Conservation (phyloP, 2,113 vertebrate genomes). For the Lamprotornis superbus region DNA sequence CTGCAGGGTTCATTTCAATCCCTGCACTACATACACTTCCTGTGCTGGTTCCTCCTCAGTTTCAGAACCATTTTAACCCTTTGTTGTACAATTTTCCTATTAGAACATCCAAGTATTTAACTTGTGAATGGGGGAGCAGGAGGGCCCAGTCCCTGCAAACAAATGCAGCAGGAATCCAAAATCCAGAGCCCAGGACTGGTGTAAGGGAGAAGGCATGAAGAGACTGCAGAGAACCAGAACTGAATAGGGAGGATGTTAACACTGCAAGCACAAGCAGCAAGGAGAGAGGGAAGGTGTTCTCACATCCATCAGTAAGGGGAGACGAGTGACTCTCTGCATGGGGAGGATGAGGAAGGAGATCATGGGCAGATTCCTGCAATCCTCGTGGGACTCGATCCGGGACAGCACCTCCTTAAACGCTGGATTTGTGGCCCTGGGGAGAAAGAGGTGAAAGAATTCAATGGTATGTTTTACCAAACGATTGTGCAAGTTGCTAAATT, state of each 20-base stretch:
- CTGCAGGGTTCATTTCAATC: background rate
- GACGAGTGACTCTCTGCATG: conserved; percentile 97
- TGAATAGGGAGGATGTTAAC: accelerated
- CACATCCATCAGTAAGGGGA: conserved; percentile 96
- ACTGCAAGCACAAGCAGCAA: background rate
- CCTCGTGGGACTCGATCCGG: conserved; percentile 87
- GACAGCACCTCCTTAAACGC: conserved; percentile 87
- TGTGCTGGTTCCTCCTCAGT: background rate
- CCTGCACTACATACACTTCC: background rate
- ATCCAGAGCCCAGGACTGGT: background rate
- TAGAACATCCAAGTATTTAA: background rate
- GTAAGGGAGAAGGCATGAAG: accelerated
- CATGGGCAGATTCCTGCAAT: conserved; percentile 94
- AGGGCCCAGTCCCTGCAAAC: background rate
- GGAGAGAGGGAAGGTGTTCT: conserved; percentile 55
- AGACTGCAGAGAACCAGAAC: background rate
- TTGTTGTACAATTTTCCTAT: background rate
- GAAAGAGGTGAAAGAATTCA: background rate
- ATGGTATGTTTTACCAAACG: accelerated
- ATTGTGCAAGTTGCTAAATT: background rate
- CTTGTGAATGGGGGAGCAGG: background rate
- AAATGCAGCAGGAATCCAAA: background rate
- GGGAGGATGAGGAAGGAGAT: conserved; percentile 98
- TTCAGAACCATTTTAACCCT: background rate
- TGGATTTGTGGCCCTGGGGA: conserved; percentile 81